These are phyloP conservation scores for Romanogobio albipinnatus DNA, from an alignment of 2,113 vertebrate genomes.

Conservation along the genomic window DNA sequence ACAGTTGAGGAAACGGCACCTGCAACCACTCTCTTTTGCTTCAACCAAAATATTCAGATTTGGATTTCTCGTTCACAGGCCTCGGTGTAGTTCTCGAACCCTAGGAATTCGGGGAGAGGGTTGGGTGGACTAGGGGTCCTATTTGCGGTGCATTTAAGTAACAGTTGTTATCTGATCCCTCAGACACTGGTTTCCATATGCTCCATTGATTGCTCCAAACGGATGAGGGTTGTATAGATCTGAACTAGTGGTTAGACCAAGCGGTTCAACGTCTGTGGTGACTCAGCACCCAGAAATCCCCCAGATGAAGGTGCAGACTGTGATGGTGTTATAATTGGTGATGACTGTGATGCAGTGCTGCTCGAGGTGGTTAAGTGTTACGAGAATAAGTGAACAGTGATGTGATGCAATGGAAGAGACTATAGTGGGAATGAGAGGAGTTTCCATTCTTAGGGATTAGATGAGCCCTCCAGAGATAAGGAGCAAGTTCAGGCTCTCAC, in stretches of 20 bases:
- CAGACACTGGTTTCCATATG: not conserved
- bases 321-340: constrained; percentile 6
- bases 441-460: not conserved
- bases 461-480: constrained; percentile 4
- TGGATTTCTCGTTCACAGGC: not conserved
- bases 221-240: not conserved
- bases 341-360: not conserved
- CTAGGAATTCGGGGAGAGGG: not conserved
- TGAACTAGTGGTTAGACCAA: constrained; percentile 8
- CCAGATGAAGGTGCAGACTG: constrained; percentile 15
- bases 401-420: not conserved
- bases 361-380: not conserved
- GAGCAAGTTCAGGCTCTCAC: not conserved
- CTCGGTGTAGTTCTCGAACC: not conserved
- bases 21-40: not conserved
- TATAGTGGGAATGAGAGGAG: not conserved
- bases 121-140: constrained; percentile 37
- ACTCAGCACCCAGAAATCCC: constrained; percentile 9
- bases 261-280: not conserved
- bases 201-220: constrained; percentile 7
- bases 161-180: constrained; percentile 37
- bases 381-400: not conserved
- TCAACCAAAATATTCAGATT: not conserved
- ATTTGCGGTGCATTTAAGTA: constrained; percentile 63
- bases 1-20: not conserved